These are phyloP conservation scores for Zoanthus solanderi DNA, from an alignment of 92 coral and sea anemone species.

Conservation along the genomic window DNA sequence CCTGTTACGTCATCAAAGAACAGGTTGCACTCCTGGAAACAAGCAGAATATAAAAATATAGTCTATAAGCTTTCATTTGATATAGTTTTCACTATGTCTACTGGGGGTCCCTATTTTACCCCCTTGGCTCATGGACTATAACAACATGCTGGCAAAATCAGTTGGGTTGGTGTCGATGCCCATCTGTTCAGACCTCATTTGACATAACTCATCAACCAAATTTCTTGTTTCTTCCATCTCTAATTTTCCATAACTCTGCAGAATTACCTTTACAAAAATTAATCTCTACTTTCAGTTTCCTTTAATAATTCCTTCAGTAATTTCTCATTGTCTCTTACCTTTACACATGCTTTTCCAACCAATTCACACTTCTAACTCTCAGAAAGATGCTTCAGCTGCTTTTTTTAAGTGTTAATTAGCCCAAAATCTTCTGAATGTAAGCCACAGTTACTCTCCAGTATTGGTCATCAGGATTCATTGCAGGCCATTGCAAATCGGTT, in stretches of 20 bases:
- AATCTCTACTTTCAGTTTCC: background rate
- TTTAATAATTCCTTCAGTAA: background rate
- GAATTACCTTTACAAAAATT: no score
- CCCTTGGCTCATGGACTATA: no score
- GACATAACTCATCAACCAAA: conserved; percentile 12
- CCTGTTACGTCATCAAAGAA: no score
- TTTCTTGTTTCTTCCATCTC: background rate
- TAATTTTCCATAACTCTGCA: conserved; percentile 1
- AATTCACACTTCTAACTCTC: background rate
- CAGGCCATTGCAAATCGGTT: conserved; percentile 48
- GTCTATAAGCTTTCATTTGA: no score
- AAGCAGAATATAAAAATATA: no score
- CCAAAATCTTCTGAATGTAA: conserved; percentile 21
- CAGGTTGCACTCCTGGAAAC: no score
- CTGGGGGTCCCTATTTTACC: no score
- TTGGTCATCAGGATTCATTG: conserved; percentile 8
- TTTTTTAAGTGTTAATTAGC: conserved; percentile 16
- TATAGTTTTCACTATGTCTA: no score
- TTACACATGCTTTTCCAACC: background rate
- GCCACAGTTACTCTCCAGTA: conserved; percentile 40
- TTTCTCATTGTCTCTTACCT: background rate
- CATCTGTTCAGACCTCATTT: background rate
- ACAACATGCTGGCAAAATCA: background rate
- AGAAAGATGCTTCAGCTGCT: conserved; percentile 1
- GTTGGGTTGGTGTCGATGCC: conserved; percentile 27